phyloP scores from a whole-genome alignment of 2,888 invertebrate genomes.

The Pheosia tremula region DNA sequence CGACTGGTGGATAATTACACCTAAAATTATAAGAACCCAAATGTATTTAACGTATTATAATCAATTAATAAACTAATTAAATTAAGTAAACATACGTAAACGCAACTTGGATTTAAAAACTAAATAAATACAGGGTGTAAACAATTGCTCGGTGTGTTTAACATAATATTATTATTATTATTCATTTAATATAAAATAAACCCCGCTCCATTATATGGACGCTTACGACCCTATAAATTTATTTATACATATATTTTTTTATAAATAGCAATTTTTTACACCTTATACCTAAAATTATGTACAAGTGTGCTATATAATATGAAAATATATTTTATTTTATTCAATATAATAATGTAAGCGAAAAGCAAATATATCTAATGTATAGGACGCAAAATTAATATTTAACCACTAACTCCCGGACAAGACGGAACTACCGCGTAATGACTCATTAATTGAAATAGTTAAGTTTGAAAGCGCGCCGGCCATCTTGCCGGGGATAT shows the following conservation, averaged over 20 bases:
- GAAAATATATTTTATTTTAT: conserved; percentile 61
- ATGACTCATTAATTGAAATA: conserved; percentile 2
- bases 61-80: conserved; percentile 27
- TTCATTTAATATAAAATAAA: background rate
- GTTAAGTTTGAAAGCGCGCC: background rate
- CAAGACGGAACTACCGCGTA: conserved; percentile 22
- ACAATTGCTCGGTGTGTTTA: conserved; percentile 52
- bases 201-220: conserved; percentile 62
- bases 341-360: conserved; percentile 43
- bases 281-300: conserved; percentile 68
- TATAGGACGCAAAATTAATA: conserved; percentile 55
- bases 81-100: conserved; percentile 57
- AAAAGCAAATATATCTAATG: conserved; percentile 47
- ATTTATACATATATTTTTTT: conserved; percentile 35
- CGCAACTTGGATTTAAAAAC: conserved; percentile 34
- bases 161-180: background rate
- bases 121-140: conserved; percentile 72
- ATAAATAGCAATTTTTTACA: conserved; percentile 68
- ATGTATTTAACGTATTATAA: conserved; percentile 18
- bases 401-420: conserved; percentile 39
- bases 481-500: conserved; percentile 36
- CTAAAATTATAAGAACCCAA: conserved; percentile 41
- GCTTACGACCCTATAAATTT: conserved; percentile 18
- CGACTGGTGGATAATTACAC: conserved; percentile 11
- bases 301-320: conserved; percentile 64